Conservation (phyloP, 92 coral and sea anemone genomes). For the Nematostella vectensis region DNA sequence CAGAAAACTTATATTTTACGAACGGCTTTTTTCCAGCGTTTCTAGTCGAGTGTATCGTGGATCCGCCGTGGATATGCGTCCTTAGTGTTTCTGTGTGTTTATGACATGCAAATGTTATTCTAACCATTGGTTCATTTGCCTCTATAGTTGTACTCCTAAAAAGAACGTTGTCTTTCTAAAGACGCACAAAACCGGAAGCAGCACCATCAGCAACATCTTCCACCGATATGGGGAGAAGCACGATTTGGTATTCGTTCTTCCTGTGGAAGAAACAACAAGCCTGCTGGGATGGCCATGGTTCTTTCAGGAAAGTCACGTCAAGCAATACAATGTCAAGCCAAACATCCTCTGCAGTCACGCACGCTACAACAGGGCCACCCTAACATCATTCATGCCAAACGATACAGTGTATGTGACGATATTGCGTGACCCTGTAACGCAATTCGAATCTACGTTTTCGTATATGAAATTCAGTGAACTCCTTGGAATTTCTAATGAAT, state of each 20-base stretch:
- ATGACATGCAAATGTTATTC: too few species aligned
- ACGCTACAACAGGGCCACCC: conserved; percentile 63
- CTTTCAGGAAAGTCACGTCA: conserved; percentile 46
- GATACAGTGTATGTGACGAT: conserved; percentile 87
- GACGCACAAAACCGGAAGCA: conserved; percentile 94
- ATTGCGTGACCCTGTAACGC: conserved; percentile 80
- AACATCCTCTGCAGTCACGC: conserved; percentile 87
- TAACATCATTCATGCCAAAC: conserved; percentile 70
- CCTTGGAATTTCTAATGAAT: conserved; percentile 60
- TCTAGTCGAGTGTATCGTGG: too few species aligned
- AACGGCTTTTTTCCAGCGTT: too few species aligned
- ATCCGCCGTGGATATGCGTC: too few species aligned
- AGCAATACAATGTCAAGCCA: conserved; percentile 34
- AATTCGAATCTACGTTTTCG: conserved; percentile 84
- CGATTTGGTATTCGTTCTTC: conserved; percentile 60
- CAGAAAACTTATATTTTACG: too few species aligned
- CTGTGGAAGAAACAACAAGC: conserved; percentile 50
- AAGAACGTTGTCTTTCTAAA: conserved; percentile 78
- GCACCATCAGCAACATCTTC: conserved; percentile 72
- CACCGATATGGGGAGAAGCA: conserved; percentile 83
- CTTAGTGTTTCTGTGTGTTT: too few species aligned
- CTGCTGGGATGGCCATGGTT: conserved; percentile 97
- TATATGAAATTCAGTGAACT: conserved; percentile 79
- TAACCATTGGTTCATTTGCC: too few species aligned
- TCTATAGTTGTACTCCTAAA: conserved; percentile 71